A percentile compares a stretch with the other conserved stretches of the same genome.
Evolutionary conservation across 2,888 invertebrate species (phyloP).

Genomic region (Brassicogethes aeneus): DNA sequence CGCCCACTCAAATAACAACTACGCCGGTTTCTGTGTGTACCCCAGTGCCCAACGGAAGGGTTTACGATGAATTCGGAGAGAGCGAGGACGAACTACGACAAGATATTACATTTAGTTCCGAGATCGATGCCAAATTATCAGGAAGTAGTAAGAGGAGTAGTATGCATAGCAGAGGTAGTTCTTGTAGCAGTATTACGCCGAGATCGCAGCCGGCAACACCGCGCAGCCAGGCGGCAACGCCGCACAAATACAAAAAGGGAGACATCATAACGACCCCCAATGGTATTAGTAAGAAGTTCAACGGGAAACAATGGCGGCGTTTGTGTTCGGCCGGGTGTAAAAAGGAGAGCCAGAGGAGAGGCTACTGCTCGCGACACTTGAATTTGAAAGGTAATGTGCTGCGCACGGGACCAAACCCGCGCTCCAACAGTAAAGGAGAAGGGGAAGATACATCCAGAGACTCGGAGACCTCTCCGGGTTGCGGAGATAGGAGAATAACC

Average conservation of each 20-base stretch:
- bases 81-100: slow-evolving; percentile 84
- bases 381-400: slow-evolving; percentile 70
- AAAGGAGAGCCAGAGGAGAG: slow-evolving; percentile 94
- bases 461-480: slow-evolving; percentile 82
- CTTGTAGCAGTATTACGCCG: slow-evolving; percentile 81
- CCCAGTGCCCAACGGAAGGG: slow-evolving; percentile 47
- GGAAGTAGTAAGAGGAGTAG: slow-evolving; percentile 85
- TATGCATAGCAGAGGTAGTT: slow-evolving; percentile 86
- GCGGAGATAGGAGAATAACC: slow-evolving; percentile 60
- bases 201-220: slow-evolving; percentile 90
- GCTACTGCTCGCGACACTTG: slow-evolving; percentile 93
- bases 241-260: slow-evolving; percentile 95
- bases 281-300: slow-evolving; percentile 97
- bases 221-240: slow-evolving; percentile 78
- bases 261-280: slow-evolving; percentile 91
- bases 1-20: slow-evolving; percentile 45
- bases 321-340: slow-evolving; percentile 87
- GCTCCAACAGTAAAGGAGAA: slow-evolving; percentile 49
- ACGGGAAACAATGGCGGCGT: slow-evolving; percentile 98
- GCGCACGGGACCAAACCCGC: slow-evolving; percentile 40
- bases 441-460: slow-evolving; percentile 88
- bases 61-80: slow-evolving; percentile 73
- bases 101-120: slow-evolving; percentile 74
- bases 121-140: slow-evolving; percentile 65
- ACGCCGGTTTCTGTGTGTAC: slow-evolving; percentile 43